A percentile compares a stretch with the other conserved stretches of the same genome.
Conservation (phyloP, 2,888 invertebrate genomes). For the Auanema freiburgensis region DNA sequence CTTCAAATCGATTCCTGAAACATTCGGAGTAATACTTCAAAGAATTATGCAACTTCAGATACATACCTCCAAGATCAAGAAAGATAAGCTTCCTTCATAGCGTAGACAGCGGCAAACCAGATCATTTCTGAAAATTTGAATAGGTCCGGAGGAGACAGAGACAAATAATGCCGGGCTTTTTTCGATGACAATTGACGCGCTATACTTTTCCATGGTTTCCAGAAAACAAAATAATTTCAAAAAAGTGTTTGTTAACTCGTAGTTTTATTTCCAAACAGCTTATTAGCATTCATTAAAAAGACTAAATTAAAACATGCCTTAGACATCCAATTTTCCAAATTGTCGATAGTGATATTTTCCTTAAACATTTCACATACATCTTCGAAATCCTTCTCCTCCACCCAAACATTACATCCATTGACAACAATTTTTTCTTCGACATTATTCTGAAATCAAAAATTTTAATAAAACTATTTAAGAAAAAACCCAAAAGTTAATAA, state of each 20-base stretch:
- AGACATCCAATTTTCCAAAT: conserved; percentile 10
- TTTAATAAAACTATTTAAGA: conserved; percentile 21
- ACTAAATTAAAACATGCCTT: conserved; percentile 26
- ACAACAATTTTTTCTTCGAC: conserved; percentile 19
- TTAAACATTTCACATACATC: conserved; percentile 13
- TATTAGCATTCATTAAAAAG: conserved; percentile 28
- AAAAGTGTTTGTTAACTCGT: conserved; percentile 30
- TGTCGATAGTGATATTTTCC: conserved; percentile 18
- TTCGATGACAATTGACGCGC: conserved; percentile 17
- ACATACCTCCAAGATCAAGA: conserved; percentile 17
- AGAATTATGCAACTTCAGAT: conserved; percentile 24
- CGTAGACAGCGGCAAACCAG: conserved; percentile 24
- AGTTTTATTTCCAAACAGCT: conserved; percentile 26
- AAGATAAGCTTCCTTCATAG: conserved; percentile 20
- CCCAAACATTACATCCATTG: conserved; percentile 19
- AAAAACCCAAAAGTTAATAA: no score
- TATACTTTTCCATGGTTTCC: conserved; percentile 24
- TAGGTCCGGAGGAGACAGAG: conserved; percentile 19
- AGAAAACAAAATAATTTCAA: conserved; percentile 25
- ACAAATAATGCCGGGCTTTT: conserved; percentile 21
- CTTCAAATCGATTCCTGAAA: conserved; percentile 22
- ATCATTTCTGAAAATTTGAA: conserved; percentile 20
- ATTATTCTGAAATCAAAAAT: conserved; percentile 26
- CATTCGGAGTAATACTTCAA: conserved; percentile 23
- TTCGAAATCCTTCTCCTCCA: conserved; percentile 18